These are phyloP conservation scores for Campylomormyrus tamandua DNA, from an alignment of 2,113 vertebrate species.

Conservation along the genomic window DNA sequence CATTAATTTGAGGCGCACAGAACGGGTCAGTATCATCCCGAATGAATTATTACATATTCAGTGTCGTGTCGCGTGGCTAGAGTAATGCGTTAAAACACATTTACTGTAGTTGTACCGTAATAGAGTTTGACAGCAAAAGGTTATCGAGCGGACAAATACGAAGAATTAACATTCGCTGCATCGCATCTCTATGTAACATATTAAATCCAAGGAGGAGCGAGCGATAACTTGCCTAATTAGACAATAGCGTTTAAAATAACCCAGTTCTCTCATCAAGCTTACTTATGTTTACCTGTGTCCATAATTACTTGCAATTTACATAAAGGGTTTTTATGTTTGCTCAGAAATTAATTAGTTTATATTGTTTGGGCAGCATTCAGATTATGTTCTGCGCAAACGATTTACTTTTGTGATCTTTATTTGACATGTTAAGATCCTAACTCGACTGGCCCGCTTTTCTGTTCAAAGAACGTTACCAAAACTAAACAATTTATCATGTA, in stretches of 20 bases:
- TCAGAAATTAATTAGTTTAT: background rate
- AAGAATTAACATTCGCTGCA: background rate
- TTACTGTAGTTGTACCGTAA: slow-evolving; percentile 43
- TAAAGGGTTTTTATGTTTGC: background rate
- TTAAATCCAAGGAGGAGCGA: background rate
- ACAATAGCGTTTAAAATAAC: background rate
- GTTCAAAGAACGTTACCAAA: background rate
- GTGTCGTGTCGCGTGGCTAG: background rate
- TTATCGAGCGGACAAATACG: slow-evolving; percentile 43
- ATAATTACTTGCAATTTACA: background rate
- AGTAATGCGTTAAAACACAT: background rate
- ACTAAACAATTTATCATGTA: background rate
- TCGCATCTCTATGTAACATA: background rate
- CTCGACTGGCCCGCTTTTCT: background rate
- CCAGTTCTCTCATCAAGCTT: background rate
- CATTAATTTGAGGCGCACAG: background rate
- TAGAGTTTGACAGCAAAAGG: slow-evolving; percentile 55
- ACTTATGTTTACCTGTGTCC: background rate
- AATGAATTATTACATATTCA: background rate
- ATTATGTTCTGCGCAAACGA: background rate
- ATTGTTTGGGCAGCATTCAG: background rate
- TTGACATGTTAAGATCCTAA: background rate
- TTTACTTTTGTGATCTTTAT: background rate
- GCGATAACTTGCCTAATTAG: background rate
- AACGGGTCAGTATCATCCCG: background rate